Conservation (phyloP, 2,888 invertebrate species). For the Hydroisotoma schaefferi region DNA sequence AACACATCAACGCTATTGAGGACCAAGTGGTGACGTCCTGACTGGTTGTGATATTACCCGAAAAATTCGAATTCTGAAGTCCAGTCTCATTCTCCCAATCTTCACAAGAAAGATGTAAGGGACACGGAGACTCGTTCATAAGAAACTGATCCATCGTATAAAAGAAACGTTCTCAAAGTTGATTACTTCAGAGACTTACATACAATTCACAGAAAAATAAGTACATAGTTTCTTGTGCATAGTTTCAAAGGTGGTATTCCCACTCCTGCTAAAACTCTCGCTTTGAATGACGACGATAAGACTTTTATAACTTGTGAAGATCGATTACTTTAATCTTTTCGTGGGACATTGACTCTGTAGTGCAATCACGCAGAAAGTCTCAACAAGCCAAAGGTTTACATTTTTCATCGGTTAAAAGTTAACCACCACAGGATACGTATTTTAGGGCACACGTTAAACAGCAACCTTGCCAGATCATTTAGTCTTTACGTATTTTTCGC, state of each 20-base stretch:
- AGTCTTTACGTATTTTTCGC: constrained; percentile 12
- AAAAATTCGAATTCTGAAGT: constrained; percentile 11
- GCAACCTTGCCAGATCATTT: neutral
- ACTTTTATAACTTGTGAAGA: no score
- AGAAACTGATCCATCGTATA: constrained; percentile 2
- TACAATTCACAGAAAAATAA: no score
- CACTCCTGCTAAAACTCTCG: neutral
- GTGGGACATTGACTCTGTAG: neutral
- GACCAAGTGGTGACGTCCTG: constrained; percentile 38
- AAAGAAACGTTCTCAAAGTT: constrained; percentile 12
- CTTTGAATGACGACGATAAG: neutral
- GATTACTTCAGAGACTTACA: constrained; percentile 13
- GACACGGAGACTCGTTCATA: constrained; percentile 10
- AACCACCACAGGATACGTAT: constrained; percentile 5
- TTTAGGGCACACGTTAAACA: no score
- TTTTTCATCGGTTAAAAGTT: constrained; percentile 12
- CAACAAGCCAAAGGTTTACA: neutral
- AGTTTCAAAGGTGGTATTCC: no score
- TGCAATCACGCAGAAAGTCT: neutral
- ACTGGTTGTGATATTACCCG: constrained; percentile 22
- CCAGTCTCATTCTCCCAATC: constrained; percentile 30
- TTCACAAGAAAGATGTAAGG: constrained; percentile 12
- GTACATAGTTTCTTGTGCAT: no score
- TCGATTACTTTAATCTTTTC: no score
- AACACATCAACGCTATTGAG: constrained; percentile 49